phyloP scores from a whole-genome alignment of 1,140 invertebrate genomes.

The Varroa destructor region DNA sequence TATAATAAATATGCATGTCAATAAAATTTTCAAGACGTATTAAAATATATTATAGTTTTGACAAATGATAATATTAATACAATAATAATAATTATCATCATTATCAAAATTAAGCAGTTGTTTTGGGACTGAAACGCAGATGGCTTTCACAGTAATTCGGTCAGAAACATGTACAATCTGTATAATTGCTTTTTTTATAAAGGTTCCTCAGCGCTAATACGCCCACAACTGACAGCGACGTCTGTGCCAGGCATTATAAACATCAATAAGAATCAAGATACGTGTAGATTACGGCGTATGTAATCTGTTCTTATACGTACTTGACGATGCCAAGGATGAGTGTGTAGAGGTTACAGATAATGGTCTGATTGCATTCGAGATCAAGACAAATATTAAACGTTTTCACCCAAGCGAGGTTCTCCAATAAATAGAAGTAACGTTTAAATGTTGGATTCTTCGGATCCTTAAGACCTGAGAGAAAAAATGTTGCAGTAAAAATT shows the following conservation, averaged over 20 bases:
- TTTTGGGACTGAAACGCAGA: no score
- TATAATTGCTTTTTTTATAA: no score
- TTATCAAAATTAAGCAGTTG: no score
- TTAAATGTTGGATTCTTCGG: constrained; percentile 95
- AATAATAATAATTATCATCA: no score
- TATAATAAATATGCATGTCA: neutral
- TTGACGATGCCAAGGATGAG: constrained; percentile 94
- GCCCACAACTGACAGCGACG: no score
- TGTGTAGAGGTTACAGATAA: constrained; percentile 81
- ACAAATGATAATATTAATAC: neutral
- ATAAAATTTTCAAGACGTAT: neutral
- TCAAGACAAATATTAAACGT: constrained; percentile 99
- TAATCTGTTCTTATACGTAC: constrained; percentile 47
- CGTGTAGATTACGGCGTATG: no score
- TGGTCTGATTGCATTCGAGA: constrained; percentile 88
- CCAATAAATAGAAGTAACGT: constrained; percentile 73
- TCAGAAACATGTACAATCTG: no score
- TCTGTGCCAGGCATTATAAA: no score
- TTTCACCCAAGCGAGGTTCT: constrained; percentile 91
- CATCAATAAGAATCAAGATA: no score
- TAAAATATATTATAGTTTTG: constrained; percentile 11
- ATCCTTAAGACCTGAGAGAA: constrained; percentile 57
- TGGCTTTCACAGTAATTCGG: no score
- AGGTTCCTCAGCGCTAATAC: no score
- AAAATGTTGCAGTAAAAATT: neutral